Evolutionary conservation across 2,113 vertebrate genomes (phyloP).

Genomic region (Aythya baeri): DNA sequence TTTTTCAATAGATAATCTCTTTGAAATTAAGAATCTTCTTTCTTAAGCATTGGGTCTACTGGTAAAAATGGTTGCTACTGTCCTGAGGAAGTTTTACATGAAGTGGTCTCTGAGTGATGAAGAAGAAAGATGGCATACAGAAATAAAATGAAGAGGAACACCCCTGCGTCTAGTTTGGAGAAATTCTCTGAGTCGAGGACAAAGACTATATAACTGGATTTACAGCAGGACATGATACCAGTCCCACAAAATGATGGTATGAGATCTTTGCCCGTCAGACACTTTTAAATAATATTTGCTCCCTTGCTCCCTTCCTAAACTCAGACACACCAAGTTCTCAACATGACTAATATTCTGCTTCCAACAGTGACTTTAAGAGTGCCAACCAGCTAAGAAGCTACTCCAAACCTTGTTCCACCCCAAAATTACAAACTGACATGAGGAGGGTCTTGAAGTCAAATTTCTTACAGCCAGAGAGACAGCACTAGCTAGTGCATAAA

Average conservation of each 20-base stretch:
- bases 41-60: not conserved
- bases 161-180: not conserved
- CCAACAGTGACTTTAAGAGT: not conserved
- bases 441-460: not conserved
- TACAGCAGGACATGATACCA: not conserved
- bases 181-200: not conserved
- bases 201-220: not conserved
- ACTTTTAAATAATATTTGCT: not conserved
- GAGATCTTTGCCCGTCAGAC: not conserved
- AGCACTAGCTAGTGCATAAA: not conserved
- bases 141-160: not conserved
- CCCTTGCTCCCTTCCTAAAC: not conserved
- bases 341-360: not conserved
- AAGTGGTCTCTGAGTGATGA: not conserved
- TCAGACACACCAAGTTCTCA: not conserved
- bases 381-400: not conserved
- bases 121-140: not conserved
- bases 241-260: accelerated
- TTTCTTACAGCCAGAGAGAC: not conserved
- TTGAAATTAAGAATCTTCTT: not conserved
- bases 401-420: not conserved
- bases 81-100: not conserved
- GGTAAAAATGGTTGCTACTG: not conserved
- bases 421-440: not conserved
- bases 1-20: not conserved